These are phyloP conservation scores for Anas georgica DNA, from an alignment of 2,797 vertebrate genomes.

Conservation along the genomic window DNA sequence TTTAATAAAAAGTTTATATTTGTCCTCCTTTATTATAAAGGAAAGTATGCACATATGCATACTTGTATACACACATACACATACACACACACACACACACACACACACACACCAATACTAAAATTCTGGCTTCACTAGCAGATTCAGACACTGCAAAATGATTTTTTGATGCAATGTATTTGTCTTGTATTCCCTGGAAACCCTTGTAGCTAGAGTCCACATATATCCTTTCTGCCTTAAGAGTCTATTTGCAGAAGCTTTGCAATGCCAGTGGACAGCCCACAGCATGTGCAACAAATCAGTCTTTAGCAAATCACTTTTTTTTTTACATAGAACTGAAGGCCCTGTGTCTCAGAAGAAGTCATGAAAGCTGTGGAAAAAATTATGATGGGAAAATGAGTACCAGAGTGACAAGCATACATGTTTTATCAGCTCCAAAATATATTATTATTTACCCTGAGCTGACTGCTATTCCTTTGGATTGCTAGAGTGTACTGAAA, in stretches of 20 bases:
- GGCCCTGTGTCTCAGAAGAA: background rate
- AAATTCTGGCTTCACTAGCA: background rate
- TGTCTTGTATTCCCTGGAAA: slow-evolving; percentile 7
- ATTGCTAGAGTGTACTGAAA: background rate
- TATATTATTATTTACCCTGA: background rate
- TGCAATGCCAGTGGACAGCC: background rate
- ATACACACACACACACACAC: background rate
- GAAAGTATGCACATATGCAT: background rate
- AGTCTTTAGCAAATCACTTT: background rate
- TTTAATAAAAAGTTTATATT: background rate
- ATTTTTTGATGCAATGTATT: slow-evolving; percentile 35
- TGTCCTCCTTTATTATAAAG: background rate
- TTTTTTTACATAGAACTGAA: background rate
- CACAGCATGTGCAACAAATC: background rate
- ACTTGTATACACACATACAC: background rate
- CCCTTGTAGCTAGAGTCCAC: slow-evolving; percentile 42
- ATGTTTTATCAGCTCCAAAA: background rate
- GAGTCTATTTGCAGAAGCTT: slow-evolving; percentile 19
- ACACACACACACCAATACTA: background rate
- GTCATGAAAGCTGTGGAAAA: background rate
- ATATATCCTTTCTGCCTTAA: slow-evolving; percentile 2
- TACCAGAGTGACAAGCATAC: background rate
- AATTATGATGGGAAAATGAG: background rate
- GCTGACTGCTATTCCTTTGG: background rate
- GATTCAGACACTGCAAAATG: background rate